Evolutionary conservation across 2,888 invertebrate genomes (phyloP), one percentile per base, ranked within the genome.

Genomic region (Idaea aversata): DNA sequence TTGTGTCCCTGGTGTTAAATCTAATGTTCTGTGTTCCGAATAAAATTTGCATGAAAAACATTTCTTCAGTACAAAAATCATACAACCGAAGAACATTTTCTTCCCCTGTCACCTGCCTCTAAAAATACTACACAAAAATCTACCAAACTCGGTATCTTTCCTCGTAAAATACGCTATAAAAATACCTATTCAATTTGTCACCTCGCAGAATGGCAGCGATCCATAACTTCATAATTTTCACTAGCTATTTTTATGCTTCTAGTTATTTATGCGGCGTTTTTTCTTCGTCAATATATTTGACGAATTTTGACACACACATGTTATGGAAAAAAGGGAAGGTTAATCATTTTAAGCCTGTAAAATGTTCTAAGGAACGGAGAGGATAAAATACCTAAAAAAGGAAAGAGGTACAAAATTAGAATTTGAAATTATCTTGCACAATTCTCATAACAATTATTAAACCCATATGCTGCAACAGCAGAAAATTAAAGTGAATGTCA

Each of bases 91-190:
- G 71, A 70, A 73, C 65, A 70, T 65, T 71, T 70, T 67, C 66
- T 65, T 62, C 57, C 65, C 62, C 64, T 65, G 72, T 74, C 76
- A 77, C 79, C 77, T 79, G 76, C 72, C 70, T 70, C 75, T 75
- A 72, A 75, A 77, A 74, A 72, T 69, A 72, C 72, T 73, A 70
- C 71, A 61, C 69, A 71, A 73, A 66, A 79, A 75, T 77, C 74
- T 70, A 73, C 72, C 70, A 73, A 72, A 76, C 74, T 77, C 79
- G 77, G 76, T 80, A 77, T 77, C 72, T 73, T 72, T 68, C 70
- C 77, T 84, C 83, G 79, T 88, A 87, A 87, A 88, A 85, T 81
- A 78, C 77, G 83, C 82, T 82, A 83, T 88, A 88, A 87, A 87
- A 84, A 79, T 72, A 77, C 78, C 79, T 83, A 85, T 88, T 87